Evolutionary conservation across 2,888 invertebrate genomes (phyloP), one percentile per base, ranked within the genome.

Genomic region (Magallana nippona): DNA sequence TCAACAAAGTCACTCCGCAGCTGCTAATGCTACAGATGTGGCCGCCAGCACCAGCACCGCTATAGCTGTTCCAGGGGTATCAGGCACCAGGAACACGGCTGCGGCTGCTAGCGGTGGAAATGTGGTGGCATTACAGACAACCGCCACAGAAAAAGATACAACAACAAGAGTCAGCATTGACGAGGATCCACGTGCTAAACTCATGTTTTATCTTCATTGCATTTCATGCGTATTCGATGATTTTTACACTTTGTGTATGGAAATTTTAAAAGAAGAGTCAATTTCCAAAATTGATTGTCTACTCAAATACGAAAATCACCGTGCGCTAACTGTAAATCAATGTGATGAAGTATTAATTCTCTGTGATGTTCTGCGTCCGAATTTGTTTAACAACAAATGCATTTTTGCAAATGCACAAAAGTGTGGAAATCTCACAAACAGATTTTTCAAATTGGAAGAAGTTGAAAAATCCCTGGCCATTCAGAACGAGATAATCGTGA

Each of bases 381-480:
- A 11, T 62, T 8, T 62, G 62, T 62, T 62, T 19, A 62, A 22
- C 19, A 62, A 62, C 62, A 62, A 62, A 62, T 62, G 62, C 19
- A 62, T 62, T 11, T 62, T 62, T 19, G 19, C n/a, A 19, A 22
- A 62, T 62, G 62, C 62, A 19, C 8, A 19, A 62, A 62, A 62
- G 22, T 62, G 62, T 22, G 62, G 62, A 62, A 19, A 62, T 62
- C 22, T 19, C 22, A n/a, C n/a, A 5, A 62, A 62, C 17, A 22
- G 22, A 19, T 62, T 62, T 62, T 62, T 62, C 62, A 62, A 62
- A 17, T 11, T 62, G 19, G 62, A 62, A 62, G 62, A 62, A 62
- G 62, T 62, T 62, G 62, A 62, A 62, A 62, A 62, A 22, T 62
- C 62, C 8, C 62, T 62, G 8, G 62, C 62, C 62, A 62, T 62